phyloP scores from a whole-genome alignment of 2,797 vertebrate genomes.

The Urosaurus nigricauda region DNA sequence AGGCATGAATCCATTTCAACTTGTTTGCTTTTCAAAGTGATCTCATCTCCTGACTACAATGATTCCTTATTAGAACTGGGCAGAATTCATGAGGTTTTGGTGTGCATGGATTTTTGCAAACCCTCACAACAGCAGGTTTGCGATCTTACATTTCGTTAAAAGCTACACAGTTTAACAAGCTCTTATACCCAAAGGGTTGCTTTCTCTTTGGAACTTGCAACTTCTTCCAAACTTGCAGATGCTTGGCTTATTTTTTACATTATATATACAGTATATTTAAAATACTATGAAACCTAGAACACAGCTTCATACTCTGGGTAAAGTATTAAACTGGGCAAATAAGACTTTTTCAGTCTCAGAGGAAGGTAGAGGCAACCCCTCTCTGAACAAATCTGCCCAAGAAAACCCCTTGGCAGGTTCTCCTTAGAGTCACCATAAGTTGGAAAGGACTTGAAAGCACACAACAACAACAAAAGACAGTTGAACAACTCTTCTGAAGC shows the following conservation, averaged over 20 bases:
- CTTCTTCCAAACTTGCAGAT: conserved; percentile 40
- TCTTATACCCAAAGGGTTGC: background rate
- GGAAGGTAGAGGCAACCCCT: too few relatives aligned
- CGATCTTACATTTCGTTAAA: background rate
- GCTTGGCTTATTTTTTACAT: background rate
- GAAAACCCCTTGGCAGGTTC: too few relatives aligned
- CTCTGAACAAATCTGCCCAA: too few relatives aligned
- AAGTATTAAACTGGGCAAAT: too few relatives aligned
- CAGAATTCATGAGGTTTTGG: conserved; percentile 18
- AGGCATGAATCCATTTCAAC: conserved; percentile 39
- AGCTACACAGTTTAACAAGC: background rate
- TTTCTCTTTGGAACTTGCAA: background rate
- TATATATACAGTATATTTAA: background rate
- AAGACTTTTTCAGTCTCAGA: too few relatives aligned
- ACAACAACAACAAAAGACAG: background rate
- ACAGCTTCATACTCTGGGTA: too few relatives aligned
- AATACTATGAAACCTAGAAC: background rate
- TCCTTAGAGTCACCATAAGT: too few relatives aligned
- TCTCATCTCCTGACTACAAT: conserved; percentile 47
- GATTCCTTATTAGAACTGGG: conserved; percentile 26
- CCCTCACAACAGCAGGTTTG: background rate
- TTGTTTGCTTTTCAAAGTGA: conserved; percentile 52
- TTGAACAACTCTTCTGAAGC: background rate
- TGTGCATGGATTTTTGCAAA: conserved; percentile 34
- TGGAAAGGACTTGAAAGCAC: too few relatives aligned